phyloP scores from a whole-genome alignment of 2,888 invertebrate species.

The Strigamia transsilvanica region DNA sequence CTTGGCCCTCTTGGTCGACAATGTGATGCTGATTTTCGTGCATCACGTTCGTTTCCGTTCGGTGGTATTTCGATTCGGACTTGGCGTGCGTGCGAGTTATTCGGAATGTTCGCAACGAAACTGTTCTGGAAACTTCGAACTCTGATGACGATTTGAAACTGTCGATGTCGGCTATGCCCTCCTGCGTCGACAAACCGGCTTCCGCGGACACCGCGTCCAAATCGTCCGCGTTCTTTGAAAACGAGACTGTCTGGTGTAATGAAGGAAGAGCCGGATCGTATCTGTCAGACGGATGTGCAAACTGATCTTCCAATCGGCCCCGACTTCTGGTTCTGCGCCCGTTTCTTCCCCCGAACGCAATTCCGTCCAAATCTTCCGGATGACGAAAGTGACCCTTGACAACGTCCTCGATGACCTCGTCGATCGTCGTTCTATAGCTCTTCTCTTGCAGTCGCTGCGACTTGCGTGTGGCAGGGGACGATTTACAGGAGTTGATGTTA shows the following conservation, averaged over 20 bases:
- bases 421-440: constrained; percentile 73
- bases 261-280: constrained; percentile 18
- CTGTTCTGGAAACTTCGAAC: constrained; percentile 53
- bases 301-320: constrained; percentile 55
- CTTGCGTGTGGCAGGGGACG: constrained; percentile 58
- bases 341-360: constrained; percentile 46
- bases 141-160: constrained; percentile 48
- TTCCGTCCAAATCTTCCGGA: constrained; percentile 32
- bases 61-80: constrained; percentile 51
- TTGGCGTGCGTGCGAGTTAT: constrained; percentile 55
- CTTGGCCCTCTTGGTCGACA: background rate
- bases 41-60: constrained; percentile 2
- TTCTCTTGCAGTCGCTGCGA: constrained; percentile 64
- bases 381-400: constrained; percentile 71
- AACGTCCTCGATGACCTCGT: constrained; percentile 90
- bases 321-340: constrained; percentile 56
- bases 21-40: constrained; percentile 12
- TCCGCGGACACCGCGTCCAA: background rate
- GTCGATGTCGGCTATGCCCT: constrained; percentile 24
- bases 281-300: background rate
- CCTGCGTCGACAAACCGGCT: background rate
- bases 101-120: constrained; percentile 56
- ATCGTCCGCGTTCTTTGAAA: constrained; percentile 5
- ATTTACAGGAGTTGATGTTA: constrained; percentile 5
- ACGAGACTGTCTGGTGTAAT: background rate